phyloP scores from a whole-genome alignment of 2,888 invertebrate genomes.

The Diploptera punctata region DNA sequence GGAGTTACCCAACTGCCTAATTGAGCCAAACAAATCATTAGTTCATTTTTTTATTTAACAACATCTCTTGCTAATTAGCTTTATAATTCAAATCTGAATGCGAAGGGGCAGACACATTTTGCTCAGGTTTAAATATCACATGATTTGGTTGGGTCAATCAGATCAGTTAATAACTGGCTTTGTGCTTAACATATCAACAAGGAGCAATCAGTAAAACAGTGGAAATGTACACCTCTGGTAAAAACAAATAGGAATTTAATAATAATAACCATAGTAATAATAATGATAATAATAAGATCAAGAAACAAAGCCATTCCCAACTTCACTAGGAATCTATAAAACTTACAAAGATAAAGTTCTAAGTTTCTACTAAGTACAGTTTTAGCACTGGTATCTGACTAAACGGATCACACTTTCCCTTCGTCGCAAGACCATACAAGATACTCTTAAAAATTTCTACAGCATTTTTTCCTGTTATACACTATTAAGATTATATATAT shows the following conservation, averaged over 20 bases:
- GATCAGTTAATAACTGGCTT: no score
- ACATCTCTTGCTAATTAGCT: no score
- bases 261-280: not conserved
- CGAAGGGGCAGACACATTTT: no score
- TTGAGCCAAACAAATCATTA: no score
- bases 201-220: no score
- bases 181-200: no score
- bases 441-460: conserved; percentile 25
- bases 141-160: no score
- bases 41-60: no score
- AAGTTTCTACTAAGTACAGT: conserved; percentile 35
- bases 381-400: conserved; percentile 21
- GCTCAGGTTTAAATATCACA: no score
- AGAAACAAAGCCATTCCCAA: conserved; percentile 12
- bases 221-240: no score
- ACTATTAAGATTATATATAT: conserved; percentile 38
- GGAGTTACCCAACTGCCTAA: no score
- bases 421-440: conserved; percentile 16
- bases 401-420: not conserved
- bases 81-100: no score
- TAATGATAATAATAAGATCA: not conserved
- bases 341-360: conserved; percentile 15
- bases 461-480: conserved; percentile 29
- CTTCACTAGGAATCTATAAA: conserved; percentile 20
- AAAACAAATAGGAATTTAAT: not conserved